These are phyloP conservation scores for Varanus salvator DNA, from an alignment of 2,113 vertebrate species.

Conservation along the genomic window DNA sequence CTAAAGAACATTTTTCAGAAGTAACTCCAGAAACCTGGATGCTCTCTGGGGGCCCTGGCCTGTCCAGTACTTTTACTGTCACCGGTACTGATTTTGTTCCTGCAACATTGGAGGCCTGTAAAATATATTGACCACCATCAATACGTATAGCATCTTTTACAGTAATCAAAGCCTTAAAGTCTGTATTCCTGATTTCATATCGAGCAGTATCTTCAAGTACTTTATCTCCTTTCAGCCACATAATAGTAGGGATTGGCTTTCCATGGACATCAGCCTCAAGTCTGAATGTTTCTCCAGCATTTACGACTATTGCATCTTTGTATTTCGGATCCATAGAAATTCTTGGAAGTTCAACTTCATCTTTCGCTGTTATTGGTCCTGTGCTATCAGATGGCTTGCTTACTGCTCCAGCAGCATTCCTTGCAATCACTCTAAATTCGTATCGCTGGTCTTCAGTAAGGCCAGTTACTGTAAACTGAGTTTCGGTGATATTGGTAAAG, in stretches of 20 bases:
- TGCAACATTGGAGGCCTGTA: conserved; percentile 90
- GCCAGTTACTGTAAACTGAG: conserved; percentile 92
- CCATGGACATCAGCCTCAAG: conserved; percentile 94
- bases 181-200: conserved; percentile 91
- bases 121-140: conserved; percentile 90
- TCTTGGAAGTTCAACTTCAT: conserved; percentile 92
- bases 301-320: conserved; percentile 88
- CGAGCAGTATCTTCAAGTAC: conserved; percentile 90
- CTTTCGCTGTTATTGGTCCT: conserved; percentile 93
- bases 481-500: conserved; percentile 97
- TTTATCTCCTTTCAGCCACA: conserved; percentile 94
- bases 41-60: conserved; percentile 89
- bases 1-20: conserved; percentile 90
- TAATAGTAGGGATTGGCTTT: conserved; percentile 90
- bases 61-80: conserved; percentile 92
- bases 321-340: conserved; percentile 96
- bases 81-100: conserved; percentile 91
- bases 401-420: conserved; percentile 92
- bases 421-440: conserved; percentile 98
- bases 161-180: conserved; percentile 88
- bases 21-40: conserved; percentile 90
- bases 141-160: conserved; percentile 92
- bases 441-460: conserved; percentile 95
- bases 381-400: conserved; percentile 97
- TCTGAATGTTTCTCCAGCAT: conserved; percentile 93